Conservation (phyloP, 2,113 vertebrate species). For the Chloebia gouldiae region DNA sequence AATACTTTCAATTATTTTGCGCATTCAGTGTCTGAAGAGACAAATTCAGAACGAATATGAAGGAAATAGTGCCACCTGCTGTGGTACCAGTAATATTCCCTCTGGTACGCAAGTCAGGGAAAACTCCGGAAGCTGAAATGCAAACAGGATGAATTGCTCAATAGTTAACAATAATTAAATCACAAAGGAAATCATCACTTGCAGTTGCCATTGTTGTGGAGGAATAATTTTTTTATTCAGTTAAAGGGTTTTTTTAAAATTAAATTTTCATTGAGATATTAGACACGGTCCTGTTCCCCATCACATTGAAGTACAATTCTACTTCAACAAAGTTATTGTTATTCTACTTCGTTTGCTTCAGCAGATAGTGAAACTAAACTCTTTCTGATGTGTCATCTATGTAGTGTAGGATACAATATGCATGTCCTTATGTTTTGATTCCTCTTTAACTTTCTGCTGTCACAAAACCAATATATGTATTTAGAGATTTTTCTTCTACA, state of each 20-base stretch:
- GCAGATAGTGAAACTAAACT: not conserved
- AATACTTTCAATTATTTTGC: not conserved
- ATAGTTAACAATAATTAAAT: not conserved
- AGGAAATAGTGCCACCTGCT: constrained; percentile 41
- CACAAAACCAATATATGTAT: not conserved
- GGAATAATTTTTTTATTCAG: not conserved
- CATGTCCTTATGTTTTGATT: not conserved
- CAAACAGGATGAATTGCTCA: not conserved
- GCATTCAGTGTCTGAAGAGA: not conserved
- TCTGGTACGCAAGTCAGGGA: not conserved
- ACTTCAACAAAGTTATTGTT: not conserved
- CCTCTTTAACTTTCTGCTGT: not conserved
- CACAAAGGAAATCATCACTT: not conserved
- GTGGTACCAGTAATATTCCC: not conserved
- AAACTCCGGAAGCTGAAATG: not conserved
- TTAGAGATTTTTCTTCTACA: not conserved
- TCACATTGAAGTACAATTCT: not conserved
- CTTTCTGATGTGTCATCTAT: not conserved
- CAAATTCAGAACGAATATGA: not conserved
- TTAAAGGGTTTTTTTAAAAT: not conserved
- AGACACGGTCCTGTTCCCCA: not conserved
- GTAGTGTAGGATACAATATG: not conserved
- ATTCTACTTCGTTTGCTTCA: not conserved
- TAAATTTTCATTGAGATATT: not conserved
- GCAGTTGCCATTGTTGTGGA: not conserved